phyloP scores from a whole-genome alignment of 2,797 vertebrate species.

The Fratercula arctica region DNA sequence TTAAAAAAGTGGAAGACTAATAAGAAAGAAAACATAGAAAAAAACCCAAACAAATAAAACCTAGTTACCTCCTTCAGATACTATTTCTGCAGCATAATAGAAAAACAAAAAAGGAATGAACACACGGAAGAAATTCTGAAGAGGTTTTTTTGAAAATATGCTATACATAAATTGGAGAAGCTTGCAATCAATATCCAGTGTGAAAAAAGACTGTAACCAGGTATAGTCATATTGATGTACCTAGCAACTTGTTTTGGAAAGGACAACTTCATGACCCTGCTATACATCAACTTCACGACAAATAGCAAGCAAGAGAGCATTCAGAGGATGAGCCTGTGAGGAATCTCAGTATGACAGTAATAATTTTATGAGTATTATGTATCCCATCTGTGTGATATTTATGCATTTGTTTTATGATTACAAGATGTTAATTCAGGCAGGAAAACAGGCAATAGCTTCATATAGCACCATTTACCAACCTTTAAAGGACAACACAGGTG shows the following conservation, averaged over 20 bases:
- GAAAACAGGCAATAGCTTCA: neutral
- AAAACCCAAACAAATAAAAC: neutral
- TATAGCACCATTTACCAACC: neutral
- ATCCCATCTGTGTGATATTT: constrained; percentile 7
- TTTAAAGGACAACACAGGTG: constrained; percentile 21
- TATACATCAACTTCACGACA: neutral
- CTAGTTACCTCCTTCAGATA: neutral
- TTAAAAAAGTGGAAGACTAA: neutral
- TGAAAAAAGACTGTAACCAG: neutral
- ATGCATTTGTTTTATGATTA: neutral
- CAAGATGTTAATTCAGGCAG: neutral
- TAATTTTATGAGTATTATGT: neutral
- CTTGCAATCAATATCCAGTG: neutral
- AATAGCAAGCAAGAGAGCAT: neutral
- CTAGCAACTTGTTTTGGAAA: neutral
- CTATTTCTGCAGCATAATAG: neutral
- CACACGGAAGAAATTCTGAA: neutral
- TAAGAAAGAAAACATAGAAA: neutral
- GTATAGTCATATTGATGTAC: neutral
- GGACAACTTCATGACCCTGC: neutral
- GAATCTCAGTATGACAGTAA: neutral
- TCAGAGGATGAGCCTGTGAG: neutral
- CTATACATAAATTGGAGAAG: neutral
- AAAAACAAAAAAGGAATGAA: neutral
- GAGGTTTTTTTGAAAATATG: neutral